Evolutionary conservation across 2,888 invertebrate species (phyloP).

Genomic region (Melinopterus prodromus): DNA sequence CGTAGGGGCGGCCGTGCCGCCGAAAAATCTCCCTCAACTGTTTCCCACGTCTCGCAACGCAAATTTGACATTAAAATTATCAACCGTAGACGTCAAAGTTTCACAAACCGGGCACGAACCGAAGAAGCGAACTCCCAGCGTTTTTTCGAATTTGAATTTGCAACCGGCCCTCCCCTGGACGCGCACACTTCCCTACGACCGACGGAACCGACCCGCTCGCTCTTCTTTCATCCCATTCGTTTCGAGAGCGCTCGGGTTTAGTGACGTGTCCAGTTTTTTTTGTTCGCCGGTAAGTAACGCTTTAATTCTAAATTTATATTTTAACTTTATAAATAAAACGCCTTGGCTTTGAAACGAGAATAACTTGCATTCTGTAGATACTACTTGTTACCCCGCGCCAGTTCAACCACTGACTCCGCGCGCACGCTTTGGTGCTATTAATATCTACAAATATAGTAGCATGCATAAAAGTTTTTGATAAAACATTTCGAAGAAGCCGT

Average conservation of each 20-base stretch:
- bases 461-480: conserved; percentile 11
- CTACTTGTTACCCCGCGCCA: conserved; percentile 23
- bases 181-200: conserved; percentile 46
- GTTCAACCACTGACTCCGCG: neutral
- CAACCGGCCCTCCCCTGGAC: conserved; percentile 23
- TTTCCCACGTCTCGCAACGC: conserved; percentile 36
- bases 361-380: neutral
- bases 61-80: conserved; percentile 38
- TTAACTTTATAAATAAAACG: conserved; percentile 11
- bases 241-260: conserved; percentile 48
- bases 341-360: neutral
- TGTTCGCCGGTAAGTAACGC: neutral
- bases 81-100: conserved; percentile 34
- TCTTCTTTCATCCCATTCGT: conserved; percentile 53
- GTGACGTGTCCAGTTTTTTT: conserved; percentile 50
- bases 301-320: neutral
- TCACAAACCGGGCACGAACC: neutral
- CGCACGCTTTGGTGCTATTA: neutral
- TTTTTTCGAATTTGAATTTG: conserved; percentile 33
- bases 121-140: neutral
- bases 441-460: neutral
- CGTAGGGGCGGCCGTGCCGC: conserved; percentile 51
- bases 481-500: conserved; percentile 34
- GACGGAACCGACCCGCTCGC: conserved; percentile 51
- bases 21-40: conserved; percentile 29